Evolutionary conservation across 1,140 invertebrate species (phyloP), one percentile per base, ranked within the genome.

Genomic region (Drosophila ercepeae): DNA sequence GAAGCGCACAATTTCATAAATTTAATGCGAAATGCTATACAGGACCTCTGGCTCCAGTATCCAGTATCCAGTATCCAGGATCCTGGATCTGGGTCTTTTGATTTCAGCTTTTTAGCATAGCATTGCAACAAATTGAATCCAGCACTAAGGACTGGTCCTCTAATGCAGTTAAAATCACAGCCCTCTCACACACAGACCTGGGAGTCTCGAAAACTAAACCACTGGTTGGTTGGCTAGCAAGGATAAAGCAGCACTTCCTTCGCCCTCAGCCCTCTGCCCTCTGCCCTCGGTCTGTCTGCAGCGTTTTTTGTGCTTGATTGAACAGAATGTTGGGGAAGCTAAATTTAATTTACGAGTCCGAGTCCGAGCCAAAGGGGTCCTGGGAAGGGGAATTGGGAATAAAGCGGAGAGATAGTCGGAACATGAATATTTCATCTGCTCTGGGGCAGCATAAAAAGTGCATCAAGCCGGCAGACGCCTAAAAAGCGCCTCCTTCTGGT

Each of bases 91-190:
- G 34, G 61, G 14, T 13, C 19, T 58, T 53, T 71, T 77, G 82
- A 81, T 79, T 84, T 86, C 70, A 86, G 77, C 77, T 88, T 88
- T 84, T 84, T 83, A 79, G 82, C 82, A 86, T 88, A 81, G 81
- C 73, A 86, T 74, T 82, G 69, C 72, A 82, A 88, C 82, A 88
- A 86, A 88, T 88, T 88, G 69, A 88, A 88, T 88, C 76, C 79
- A 69, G 54, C 71, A 44, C 69, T 29, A 59, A 52, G 49, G 71
- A 79, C 81, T 75, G 69, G 59, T 83, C 83, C 83, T 88, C 83
- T 88, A 88, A 88, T 88, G 83, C 84, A 89, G 83, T 89, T 89
- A 89, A 83, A 88, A 89, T 89, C 83, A 89, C 58, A 76, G 79
- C 78, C 69, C 75, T 65, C 61, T 67, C 55, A 36, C 68, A 81